Percentiles rank a stretch among this genome's conserved stretches.
Conservation (phyloP, 2,797 vertebrate genomes). For the Picus viridis region DNA sequence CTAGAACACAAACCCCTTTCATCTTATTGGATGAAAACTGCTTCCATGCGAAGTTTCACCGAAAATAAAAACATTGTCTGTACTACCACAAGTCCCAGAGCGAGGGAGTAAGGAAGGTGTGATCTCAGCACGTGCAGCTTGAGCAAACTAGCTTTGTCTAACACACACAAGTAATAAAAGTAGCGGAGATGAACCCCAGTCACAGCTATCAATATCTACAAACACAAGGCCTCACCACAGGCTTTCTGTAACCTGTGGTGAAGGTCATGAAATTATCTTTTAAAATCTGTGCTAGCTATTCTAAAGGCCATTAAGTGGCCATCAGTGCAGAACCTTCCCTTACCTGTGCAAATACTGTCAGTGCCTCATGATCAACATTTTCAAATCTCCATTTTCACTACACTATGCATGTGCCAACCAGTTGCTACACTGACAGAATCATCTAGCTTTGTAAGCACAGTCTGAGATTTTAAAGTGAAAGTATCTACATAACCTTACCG, state of each 20-base stretch:
- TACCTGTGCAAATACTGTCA: not conserved
- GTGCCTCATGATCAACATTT: not conserved
- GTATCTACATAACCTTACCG: slow-evolving; percentile 75
- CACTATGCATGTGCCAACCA: not conserved
- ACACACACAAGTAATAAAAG: not conserved
- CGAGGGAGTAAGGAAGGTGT: not conserved
- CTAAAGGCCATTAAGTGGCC: not conserved
- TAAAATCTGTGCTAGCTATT: not conserved
- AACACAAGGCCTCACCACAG: not conserved
- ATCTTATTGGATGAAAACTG: not conserved
- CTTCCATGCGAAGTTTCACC: not conserved
- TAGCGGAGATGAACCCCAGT: not conserved
- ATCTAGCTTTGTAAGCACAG: not conserved
- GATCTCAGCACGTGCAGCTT: not conserved
- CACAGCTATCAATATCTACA: not conserved
- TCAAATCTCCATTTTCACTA: not conserved
- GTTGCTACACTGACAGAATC: not conserved
- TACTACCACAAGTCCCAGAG: not conserved
- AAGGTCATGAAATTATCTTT: not conserved
- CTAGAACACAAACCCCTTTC: not conserved
- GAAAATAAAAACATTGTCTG: not conserved
- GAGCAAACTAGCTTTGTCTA: not conserved
- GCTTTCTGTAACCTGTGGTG: not conserved
- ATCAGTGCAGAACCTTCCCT: not conserved
- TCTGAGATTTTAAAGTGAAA: not conserved